Evolutionary conservation across 2,113 vertebrate species (phyloP), one percentile per base, ranked within the genome.

Genomic region (Atlantisia rogersi): DNA sequence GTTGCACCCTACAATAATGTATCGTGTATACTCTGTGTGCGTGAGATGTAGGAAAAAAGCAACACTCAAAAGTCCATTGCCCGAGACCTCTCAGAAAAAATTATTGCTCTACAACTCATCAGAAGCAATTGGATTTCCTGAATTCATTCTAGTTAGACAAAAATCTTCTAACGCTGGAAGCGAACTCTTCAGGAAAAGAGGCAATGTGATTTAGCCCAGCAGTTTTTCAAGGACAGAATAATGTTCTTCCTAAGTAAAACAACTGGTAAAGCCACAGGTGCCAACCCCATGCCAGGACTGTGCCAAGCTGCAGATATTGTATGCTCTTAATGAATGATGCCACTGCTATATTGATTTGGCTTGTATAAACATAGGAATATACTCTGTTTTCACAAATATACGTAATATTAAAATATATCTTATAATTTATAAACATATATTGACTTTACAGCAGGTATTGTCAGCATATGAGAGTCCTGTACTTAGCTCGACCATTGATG

Each of bases 141-240:
- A 75, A 39, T 40, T 82, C 14, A 4, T 70, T 86, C 13, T 50
- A 52, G 8, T 44, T 69, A 79, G n/a, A 79, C 4, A 76, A 90
- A 92, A 87, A 46, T 76, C 39, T 92, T 48, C 37, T 76, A 60
- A 65, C 37, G 35, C 9, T 86, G 25, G n/a, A 92, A 87, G 14
- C 39, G 39, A 62, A 50, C 65, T 82, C 40, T 71, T 12, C 31
- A 65, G 29, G 15, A 60, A 82, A 82, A 52, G 37, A 87, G 28
- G 10, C 16, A 84, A 40, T 24, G 39, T 21, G 17, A 80, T 24
- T 55, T 88, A 39, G 8, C 40, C 40, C 39, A 95, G n/a, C n/a
- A 91, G 20, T 46, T 94, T 95, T 93, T 82, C 88, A 82, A 73
- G 59, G 77, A 52, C 77, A 31, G 12, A 89, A 79, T 50, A 76